Evolutionary conservation across 23 tunicate species (phyloP).

Genomic region (Ciona savignyi): DNA sequence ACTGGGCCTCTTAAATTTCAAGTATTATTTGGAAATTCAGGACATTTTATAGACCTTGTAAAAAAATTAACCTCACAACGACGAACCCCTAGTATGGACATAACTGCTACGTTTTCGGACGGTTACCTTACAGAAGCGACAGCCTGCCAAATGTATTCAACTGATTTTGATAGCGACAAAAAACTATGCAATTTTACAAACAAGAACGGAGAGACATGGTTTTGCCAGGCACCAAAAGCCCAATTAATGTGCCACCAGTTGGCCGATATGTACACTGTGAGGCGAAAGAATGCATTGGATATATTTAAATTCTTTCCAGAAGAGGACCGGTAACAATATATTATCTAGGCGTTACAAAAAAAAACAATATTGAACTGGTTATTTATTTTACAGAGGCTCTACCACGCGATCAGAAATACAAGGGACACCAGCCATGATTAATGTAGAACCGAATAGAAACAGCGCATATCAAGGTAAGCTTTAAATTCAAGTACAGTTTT

Average conservation of each 20-base stretch:
- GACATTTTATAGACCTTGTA: background rate
- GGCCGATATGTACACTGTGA: background rate
- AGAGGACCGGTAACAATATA: slow-evolving; percentile 16
- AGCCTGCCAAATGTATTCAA: background rate
- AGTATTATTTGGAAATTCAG: background rate
- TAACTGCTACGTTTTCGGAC: background rate
- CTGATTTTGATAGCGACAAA: background rate
- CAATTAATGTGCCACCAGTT: background rate
- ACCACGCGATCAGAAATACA: background rate
- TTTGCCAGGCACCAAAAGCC: slow-evolving; percentile 17
- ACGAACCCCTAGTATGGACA: background rate
- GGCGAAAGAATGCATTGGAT: slow-evolving; percentile 16
- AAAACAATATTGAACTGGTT: background rate
- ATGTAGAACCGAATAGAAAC: too few species aligned
- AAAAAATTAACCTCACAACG: background rate
- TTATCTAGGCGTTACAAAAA: background rate
- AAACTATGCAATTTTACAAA: slow-evolving; percentile 5
- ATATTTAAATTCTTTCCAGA: slow-evolving; percentile 23
- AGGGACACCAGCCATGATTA: too few species aligned
- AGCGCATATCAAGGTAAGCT: too few species aligned
- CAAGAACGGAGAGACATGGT: slow-evolving; percentile 15
- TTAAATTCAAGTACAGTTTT: background rate
- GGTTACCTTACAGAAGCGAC: background rate
- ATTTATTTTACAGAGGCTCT: background rate
- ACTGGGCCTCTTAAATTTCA: slow-evolving; percentile 1